Base-by-base conservation (phyloP, 2,888 invertebrate genomes). In the Rugalucina vietnamica region DNA sequence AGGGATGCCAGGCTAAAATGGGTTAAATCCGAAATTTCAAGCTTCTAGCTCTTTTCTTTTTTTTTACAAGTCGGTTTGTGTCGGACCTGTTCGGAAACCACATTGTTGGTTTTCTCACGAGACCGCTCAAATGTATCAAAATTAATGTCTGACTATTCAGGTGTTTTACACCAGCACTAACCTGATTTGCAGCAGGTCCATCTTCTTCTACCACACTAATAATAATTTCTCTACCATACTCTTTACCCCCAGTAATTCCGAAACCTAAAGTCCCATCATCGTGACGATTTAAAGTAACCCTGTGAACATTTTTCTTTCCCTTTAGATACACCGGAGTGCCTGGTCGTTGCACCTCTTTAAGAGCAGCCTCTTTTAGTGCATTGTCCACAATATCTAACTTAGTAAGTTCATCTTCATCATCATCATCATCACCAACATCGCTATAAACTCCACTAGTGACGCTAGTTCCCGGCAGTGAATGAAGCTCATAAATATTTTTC, bases 191-290 rank as follows among this genome's bases (percentile, higher is more conserved):
- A 49, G 92, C 93, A 73, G 92, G 90, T 57, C 92, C 91, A 27
- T 88, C 91, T 27, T 88, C 88, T 76, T 92, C 93, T 24, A 92
- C 90, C 39, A 90, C 87, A 76, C 89, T 89, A 29, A 93, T 90
- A 5, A 84, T 80, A 27, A 93, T 90, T 54, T 91, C 91, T 0
- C 91, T 88, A 34, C 91, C 91, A 84, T 91, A 91, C 81, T 93
- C 93, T 60, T 90, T 91, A 32, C 93, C 93, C 10, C 93, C 93
- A 69, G 85, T 88, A 36, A 93, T 91, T 50, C 92, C 91, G 5
- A 92, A 82, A 0, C 92, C 93, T 14, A 92, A 84, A 73, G 90
- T 91, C 1, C 92, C 91, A 79, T 91, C 91, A 0, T 88, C 88
- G 24, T 89, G 88, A n/a, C 92, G 84, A 50, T 88, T 86, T 50